phyloP scores from a whole-genome alignment of 2,797 vertebrate species.

The Spea hammondii region DNA sequence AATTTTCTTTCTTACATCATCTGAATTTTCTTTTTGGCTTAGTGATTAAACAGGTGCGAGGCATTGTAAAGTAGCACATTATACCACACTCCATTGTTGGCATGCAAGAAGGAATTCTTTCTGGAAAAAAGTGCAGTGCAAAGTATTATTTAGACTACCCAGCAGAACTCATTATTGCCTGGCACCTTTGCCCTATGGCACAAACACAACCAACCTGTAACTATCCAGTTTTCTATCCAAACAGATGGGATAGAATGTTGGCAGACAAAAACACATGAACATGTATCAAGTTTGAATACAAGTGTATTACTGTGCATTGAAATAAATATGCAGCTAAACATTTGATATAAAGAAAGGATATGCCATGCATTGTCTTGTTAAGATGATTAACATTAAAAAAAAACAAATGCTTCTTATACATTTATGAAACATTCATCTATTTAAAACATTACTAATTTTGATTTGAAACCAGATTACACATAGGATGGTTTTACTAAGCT shows the following conservation, averaged over 20 bases:
- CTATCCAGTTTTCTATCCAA: constrained; percentile 38
- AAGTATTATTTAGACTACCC: constrained; percentile 16
- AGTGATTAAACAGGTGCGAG: constrained; percentile 28
- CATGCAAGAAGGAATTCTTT: constrained; percentile 15
- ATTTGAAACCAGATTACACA: no score
- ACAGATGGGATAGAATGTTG: constrained; percentile 44
- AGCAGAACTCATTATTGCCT: constrained; percentile 49
- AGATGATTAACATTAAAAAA: constrained; percentile 1
- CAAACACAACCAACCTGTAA: not conserved
- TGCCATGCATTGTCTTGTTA: not conserved
- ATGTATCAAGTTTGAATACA: constrained; percentile 50
- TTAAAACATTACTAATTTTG: no score
- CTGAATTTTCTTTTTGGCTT: constrained; percentile 14
- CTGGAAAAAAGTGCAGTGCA: not conserved
- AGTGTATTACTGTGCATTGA: constrained; percentile 11
- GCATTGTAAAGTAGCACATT: constrained; percentile 18
- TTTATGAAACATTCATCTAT: not conserved
- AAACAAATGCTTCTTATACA: not conserved
- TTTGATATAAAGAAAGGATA: constrained; percentile 1
- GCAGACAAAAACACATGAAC: constrained; percentile 33
- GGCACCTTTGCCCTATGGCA: constrained; percentile 45
- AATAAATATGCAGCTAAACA: constrained; percentile 18
- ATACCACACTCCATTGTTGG: constrained; percentile 16
- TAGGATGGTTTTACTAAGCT: no score
- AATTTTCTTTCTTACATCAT: not conserved